Percentiles rank a stretch among this genome's conserved stretches.
Conservation (phyloP, 1,140 invertebrate species). For the Drosophila bocqueti region DNA sequence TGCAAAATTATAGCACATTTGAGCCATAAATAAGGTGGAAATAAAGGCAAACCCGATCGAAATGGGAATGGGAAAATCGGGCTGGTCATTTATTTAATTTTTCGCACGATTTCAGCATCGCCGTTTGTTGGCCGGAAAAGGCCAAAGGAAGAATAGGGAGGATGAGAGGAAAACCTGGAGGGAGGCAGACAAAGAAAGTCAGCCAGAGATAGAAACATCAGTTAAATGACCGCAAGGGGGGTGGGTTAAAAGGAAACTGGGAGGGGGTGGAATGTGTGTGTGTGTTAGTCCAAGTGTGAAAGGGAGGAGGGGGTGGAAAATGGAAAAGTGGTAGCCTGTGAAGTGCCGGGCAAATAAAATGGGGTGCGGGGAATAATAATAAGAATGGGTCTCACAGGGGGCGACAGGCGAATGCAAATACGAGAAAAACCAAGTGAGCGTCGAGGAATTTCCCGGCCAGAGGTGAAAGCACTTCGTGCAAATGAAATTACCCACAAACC, state of each 20-base stretch:
- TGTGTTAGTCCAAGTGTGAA: slow-evolving; percentile 3
- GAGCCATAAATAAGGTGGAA: slow-evolving; percentile 67
- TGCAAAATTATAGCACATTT: slow-evolving; percentile 75
- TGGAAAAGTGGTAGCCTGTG: slow-evolving; percentile 57
- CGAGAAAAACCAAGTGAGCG: slow-evolving; percentile 17
- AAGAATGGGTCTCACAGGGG: slow-evolving; percentile 20
- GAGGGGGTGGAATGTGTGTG: slow-evolving; percentile 14
- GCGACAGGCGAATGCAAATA: slow-evolving; percentile 34
- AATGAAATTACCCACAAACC: slow-evolving; percentile 53
- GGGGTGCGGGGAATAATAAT: slow-evolving; percentile 50
- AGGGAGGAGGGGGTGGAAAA: slow-evolving; percentile 11
- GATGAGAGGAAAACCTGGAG: not conserved
- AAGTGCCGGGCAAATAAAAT: slow-evolving; percentile 71
- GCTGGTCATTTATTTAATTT: slow-evolving; percentile 79
- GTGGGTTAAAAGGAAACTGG: not conserved
- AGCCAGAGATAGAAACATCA: slow-evolving; percentile 69
- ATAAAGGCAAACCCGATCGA: slow-evolving; percentile 21
- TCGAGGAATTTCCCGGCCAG: slow-evolving; percentile 5
- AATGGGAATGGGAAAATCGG: slow-evolving; percentile 45
- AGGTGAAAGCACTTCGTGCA: slow-evolving; percentile 38
- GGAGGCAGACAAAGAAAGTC: slow-evolving; percentile 14
- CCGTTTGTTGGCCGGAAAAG: slow-evolving; percentile 29
- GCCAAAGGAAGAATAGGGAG: not conserved
- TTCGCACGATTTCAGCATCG: slow-evolving; percentile 79
- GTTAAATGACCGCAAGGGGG: slow-evolving; percentile 72